Conservation (phyloP, 2,797 vertebrate species). For the Melanotaenia trifasciata region DNA sequence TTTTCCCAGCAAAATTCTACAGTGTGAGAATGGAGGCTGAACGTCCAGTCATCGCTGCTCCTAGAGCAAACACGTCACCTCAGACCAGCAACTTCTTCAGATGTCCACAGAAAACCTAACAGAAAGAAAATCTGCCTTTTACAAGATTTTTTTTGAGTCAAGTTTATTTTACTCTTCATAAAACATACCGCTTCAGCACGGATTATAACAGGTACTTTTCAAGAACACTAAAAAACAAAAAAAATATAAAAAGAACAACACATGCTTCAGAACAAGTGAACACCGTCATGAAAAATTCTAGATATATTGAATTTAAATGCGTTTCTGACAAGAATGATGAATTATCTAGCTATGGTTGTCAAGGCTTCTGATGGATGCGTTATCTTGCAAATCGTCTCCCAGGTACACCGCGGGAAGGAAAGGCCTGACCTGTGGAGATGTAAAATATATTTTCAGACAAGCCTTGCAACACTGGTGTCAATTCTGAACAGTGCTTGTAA, state of each 20-base stretch:
- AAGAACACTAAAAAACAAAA: conserved; percentile 51
- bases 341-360: conserved; percentile 52
- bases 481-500: conserved; percentile 16
- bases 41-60: conserved; percentile 79
- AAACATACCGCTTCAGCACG: conserved; percentile 75
- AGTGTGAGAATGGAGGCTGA: conserved; percentile 83
- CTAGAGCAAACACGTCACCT: conserved; percentile 45
- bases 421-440: conserved; percentile 69
- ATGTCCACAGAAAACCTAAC: conserved; percentile 79
- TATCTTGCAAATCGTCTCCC: conserved; percentile 91
- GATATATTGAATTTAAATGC: neutral
- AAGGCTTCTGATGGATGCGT: conserved; percentile 75
- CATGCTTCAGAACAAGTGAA: conserved; percentile 30
- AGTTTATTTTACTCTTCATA: conserved; percentile 87
- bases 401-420: conserved; percentile 67
- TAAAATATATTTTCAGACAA: conserved; percentile 5
- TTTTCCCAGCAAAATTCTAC: conserved; percentile 88
- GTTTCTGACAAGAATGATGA: conserved; percentile 14
- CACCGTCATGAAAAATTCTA: neutral
- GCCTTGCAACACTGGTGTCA: conserved; percentile 16
- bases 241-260: conserved; percentile 51
- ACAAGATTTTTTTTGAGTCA: conserved; percentile 37
- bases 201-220: conserved; percentile 62
- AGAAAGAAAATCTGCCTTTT: neutral
- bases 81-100: conserved; percentile 89